Base-by-base conservation (phyloP, 2,113 vertebrate genomes). In the Emberiza fucata region DNA sequence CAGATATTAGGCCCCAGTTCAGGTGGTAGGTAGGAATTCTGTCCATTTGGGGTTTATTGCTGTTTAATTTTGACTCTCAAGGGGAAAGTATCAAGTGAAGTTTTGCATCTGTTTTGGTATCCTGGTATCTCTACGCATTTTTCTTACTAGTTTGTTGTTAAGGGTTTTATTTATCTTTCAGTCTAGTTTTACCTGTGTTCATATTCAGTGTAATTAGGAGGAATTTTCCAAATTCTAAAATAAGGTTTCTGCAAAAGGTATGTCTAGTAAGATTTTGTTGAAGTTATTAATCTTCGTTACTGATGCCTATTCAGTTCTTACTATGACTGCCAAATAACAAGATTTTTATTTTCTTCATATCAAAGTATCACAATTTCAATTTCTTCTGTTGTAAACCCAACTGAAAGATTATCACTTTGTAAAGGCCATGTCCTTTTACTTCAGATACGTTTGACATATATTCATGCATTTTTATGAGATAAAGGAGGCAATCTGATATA, bases 371-470 rank as follows among this genome's bases (percentile, higher is more conserved):
- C 35, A 47, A 81, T 81, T 94, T 87, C 65, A 78, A 14, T 85
- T 93, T 80, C 88, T 76, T 88, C 22, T 47, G n/a, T 51, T 77
- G 56, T 86, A 90, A 93, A 61, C 57, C 27, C 54, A 92, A 0
- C 23, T 83, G 54, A 72, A 93, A 86, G 66, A 88, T 87, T 90
- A 91, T 77, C 54, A 35, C 37, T 93, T 86, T 66, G 25, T 88
- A 90, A 93, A 88, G 66, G 63, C 59, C 54, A 23, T 70, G 57
- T 91, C 79, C 76, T 94, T 88, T 93, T 90, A 61, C 33, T 85
- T 90, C 56, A 86, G 76, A 35, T 92, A 63, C 59, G 23, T 85
- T 77, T 85, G 82, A 90, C 8, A 5, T 93, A 53, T 83, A 86
- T 57, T 91, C 75, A n/a, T 79, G 51, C 61, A 81, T 50, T 57